Evolutionary conservation across 2,113 vertebrate species (phyloP), one percentile per base, ranked within the genome.

Genomic region (Passer montanus): DNA sequence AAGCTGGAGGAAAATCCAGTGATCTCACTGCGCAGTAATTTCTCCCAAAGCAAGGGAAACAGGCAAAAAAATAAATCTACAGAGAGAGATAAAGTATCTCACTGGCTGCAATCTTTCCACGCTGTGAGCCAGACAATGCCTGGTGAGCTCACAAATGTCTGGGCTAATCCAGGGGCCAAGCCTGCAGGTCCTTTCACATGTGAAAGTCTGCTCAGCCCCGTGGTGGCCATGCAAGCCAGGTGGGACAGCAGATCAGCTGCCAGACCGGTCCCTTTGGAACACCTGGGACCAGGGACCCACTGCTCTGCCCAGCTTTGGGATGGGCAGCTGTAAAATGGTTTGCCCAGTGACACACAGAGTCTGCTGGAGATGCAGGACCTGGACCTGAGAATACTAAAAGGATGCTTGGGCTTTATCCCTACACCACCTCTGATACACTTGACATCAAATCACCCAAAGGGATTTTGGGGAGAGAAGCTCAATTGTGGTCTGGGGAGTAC

Each of bases 81-180:
- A 96, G 93, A 96, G 97, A 90, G 95, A 97, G 78, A 97, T 90
- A 97, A 97, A 97, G 59, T 92, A 97, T 97, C 94, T 93, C 9
- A 16, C 87, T 94, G 96, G 90, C 62, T 4, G 35, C 96, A 96
- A 95, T 93, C 89, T 95, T 95, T 97, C 93, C 79, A 73, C 14
- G 13, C 83, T 93, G 87, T 15, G 94, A 95, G 92, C 90, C 91
- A 95, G 95, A 94, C 93, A 96, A 92, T 74, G 95, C 92, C 41
- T 96, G 85, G 95, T 78, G 87, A 86, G 93, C 82, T 97, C 97
- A 94, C 90, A 94, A 95, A 95, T 0, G 91, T 97, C 91, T 94
- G 84, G 74, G 83, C 84, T 94, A 75, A 87, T 84, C 50, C 62
- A 83, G 64, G 63, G 91, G 87, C 80, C 82, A 50, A 50, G 81